Percentiles rank a stretch among this genome's conserved stretches.
Evolutionary conservation across 2,113 vertebrate species (phyloP).

Genomic region (Casuarius casuarius): DNA sequence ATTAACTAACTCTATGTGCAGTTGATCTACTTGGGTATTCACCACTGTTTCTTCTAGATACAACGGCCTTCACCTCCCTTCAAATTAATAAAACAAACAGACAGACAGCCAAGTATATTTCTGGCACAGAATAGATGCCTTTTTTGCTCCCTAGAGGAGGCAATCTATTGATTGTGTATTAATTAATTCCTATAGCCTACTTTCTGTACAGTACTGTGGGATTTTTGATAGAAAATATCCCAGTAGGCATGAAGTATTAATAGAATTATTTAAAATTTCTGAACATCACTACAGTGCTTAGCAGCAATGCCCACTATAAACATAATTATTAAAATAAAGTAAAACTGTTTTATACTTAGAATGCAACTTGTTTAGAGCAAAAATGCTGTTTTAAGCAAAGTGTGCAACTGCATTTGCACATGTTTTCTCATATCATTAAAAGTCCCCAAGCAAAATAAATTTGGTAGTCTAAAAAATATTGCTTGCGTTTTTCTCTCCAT

Average conservation of each 20-base stretch:
- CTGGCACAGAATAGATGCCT: not conserved
- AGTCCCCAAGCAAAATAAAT: not conserved
- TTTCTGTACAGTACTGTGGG: not conserved
- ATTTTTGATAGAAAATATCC: not conserved
- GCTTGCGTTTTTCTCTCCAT: too few species aligned
- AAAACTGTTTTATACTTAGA: not conserved
- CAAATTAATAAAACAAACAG: not conserved
- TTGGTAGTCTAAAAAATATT: not conserved
- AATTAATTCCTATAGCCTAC: constrained; percentile 24
- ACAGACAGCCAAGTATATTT: not conserved
- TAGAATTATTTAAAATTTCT: not conserved
- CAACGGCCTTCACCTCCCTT: not conserved
- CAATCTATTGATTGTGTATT: constrained; percentile 13
- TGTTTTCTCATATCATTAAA: not conserved
- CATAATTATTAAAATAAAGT: not conserved
- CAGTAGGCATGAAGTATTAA: not conserved
- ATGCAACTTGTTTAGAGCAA: too few species aligned
- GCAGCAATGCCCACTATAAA: not conserved
- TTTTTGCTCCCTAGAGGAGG: not conserved
- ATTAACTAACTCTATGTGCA: not conserved
- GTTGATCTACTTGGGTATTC: not conserved
- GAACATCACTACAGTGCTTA: not conserved
- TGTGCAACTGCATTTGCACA: not conserved
- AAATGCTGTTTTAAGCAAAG: too few species aligned
- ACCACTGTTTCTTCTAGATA: not conserved